Evolutionary conservation across 2,888 invertebrate species (phyloP), one percentile per base, ranked within the genome.

Genomic region (Stenodera caucasica): DNA sequence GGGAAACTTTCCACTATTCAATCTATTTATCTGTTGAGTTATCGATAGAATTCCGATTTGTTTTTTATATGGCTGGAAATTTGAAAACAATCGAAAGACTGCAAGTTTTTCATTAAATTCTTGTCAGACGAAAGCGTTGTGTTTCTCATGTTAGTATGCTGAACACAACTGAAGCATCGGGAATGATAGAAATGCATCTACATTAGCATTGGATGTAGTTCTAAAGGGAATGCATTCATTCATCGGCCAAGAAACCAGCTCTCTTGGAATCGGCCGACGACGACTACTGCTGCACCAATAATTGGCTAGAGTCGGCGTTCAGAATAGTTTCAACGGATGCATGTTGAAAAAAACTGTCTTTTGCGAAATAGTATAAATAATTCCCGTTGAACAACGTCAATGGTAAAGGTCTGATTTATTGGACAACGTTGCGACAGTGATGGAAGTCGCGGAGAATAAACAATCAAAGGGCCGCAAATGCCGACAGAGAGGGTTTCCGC

Each of bases 371-470:
- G 74, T 75, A 78, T 78, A 78, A 77, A 78, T 77, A 78, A 76
- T 78, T 77, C 77, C 73, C 67, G 74, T 67, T 65, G 70, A n/a
- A n/a, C n/a, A 71, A 70, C 71, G 75, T 76, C 76, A 75, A 71
- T 70, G 70, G 66, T 58, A 63, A 68, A 59, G 61, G 67, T 67
- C 77, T 80, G 80, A 80, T 80, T 80, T 80, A 80, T 79, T 72
- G 73, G 75, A 77, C 75, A 67, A 67, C 67, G 72, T 70, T 45
- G 45, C 74, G 80, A 79, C 78, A 79, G 78, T 80, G 80, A 80
- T 80, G 78, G 78, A 80, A 80, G 76, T 75, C 74, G 77, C 77
- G 78, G 79, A 73, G 78, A 75, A 78, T 78, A 78, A 77, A 77
- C 76, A 78, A 78, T 78, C 79, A 78, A 78, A 78, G 77, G 71